phyloP scores from a whole-genome alignment of 2,797 vertebrate species.

The Poecilia wingei region DNA sequence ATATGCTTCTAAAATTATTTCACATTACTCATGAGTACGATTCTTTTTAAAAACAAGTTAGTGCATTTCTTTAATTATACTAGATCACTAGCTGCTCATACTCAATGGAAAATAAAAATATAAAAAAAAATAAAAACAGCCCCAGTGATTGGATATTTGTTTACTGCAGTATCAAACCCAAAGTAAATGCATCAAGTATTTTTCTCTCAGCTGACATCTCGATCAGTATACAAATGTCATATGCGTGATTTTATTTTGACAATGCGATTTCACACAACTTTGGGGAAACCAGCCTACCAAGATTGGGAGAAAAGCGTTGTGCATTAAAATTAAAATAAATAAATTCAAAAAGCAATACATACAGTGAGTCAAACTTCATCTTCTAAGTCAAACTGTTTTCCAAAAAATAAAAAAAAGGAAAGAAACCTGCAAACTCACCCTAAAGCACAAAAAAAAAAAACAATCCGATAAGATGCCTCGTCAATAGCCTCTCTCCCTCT shows the following conservation, averaged over 20 bases:
- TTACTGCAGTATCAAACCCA: conserved; percentile 81
- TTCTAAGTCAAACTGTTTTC: conserved; percentile 74
- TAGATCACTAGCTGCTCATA: conserved; percentile 86
- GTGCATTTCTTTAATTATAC: conserved; percentile 85
- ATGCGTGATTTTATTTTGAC: conserved; percentile 77
- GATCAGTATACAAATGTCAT: conserved; percentile 77
- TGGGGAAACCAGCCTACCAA: conserved; percentile 82
- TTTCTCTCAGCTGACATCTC: conserved; percentile 76
- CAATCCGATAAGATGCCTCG: conserved; percentile 66
- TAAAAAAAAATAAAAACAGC: conserved; percentile 49
- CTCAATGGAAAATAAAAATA: conserved; percentile 62
- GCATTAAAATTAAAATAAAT: conserved; percentile 83
- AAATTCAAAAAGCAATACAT: conserved; percentile 81
- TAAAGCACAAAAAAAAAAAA: conserved; percentile 71
- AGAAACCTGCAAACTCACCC: conserved; percentile 73
- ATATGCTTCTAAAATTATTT: conserved; percentile 83
- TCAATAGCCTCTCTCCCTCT: conserved; percentile 56
- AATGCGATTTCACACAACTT: conserved; percentile 84
- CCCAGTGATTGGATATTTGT: conserved; percentile 82
- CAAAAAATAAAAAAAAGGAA: conserved; percentile 45
- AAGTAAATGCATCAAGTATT: conserved; percentile 83
- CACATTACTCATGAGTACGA: conserved; percentile 83
- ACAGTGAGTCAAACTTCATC: conserved; percentile 81
- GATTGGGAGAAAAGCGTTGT: conserved; percentile 78
- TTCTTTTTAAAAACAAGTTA: conserved; percentile 80